A percentile compares a stretch with the other conserved stretches of the same genome.
These are phyloP conservation scores for Camponotus floridanus DNA, from an alignment of 1,140 invertebrate genomes.

Conservation along the genomic window DNA sequence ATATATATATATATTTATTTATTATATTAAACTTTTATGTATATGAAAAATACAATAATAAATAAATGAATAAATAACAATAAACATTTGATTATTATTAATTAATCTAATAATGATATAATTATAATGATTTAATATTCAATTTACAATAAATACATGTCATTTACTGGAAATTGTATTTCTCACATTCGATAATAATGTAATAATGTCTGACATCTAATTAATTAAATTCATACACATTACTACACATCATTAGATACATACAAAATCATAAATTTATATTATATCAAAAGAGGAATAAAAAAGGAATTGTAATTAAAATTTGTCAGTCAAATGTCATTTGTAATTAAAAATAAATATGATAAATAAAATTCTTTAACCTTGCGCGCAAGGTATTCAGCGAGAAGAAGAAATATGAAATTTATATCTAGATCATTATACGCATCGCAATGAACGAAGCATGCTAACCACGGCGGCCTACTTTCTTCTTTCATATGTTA, in stretches of 20 bases:
- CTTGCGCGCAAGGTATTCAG: background rate
- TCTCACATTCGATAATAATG: background rate
- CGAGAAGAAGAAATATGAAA: background rate
- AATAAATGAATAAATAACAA: too few relatives aligned
- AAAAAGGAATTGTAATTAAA: too few relatives aligned
- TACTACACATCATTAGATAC: background rate
- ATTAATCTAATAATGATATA: background rate
- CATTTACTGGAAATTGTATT: background rate
- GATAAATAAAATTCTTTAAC: background rate
- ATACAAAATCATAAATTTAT: background rate
- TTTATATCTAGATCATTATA: conserved; percentile 2
- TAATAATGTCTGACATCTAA: background rate
- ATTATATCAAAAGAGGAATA: background rate
- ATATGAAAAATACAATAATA: too few relatives aligned
- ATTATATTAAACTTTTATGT: too few relatives aligned
- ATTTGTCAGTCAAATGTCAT: too few relatives aligned
- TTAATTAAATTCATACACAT: background rate
- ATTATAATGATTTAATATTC: conserved; percentile 11
- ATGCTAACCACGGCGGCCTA: background rate
- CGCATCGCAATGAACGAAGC: background rate
- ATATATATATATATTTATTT: too few relatives aligned
- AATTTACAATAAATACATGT: conserved; percentile 11
- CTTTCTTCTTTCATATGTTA: conserved; percentile 8
- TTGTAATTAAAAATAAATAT: background rate
- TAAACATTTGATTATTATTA: too few relatives aligned